Percentiles rank a stretch among this genome's conserved stretches.
phyloP scores from a whole-genome alignment of 2,113 vertebrate genomes.

The Choloepus hoffmanni region DNA sequence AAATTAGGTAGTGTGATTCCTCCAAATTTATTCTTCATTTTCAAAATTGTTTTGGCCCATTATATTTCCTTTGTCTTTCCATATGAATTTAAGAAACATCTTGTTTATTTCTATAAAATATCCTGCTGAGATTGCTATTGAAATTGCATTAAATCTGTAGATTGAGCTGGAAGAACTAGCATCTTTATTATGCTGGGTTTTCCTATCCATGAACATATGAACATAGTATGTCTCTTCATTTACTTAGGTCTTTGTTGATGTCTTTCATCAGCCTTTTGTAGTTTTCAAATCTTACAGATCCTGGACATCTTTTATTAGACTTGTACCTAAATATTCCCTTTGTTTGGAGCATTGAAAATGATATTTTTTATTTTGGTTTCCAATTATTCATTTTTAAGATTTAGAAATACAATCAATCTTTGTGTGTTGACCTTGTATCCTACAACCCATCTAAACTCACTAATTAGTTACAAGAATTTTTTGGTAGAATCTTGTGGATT shows the following conservation, averaged over 20 bases:
- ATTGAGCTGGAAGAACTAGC: not conserved
- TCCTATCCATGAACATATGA: not conserved
- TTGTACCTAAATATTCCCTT: slow-evolving; percentile 1
- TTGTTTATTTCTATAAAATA: not conserved
- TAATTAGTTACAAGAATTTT: not conserved
- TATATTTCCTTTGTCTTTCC: not conserved
- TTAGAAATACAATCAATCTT: not conserved
- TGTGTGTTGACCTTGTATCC: not conserved
- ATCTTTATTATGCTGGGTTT: not conserved
- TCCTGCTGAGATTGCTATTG: not conserved
- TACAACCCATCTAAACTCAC: not conserved
- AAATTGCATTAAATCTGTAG: not conserved
- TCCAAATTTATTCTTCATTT: slow-evolving; percentile 31
- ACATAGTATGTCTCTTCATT: not conserved
- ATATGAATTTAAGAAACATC: slow-evolving; percentile 9
- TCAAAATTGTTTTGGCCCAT: not conserved
- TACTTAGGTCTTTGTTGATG: not conserved
- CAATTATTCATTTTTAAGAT: not conserved
- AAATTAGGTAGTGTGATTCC: not conserved
- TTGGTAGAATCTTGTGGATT: not conserved
- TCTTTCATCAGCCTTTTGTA: not conserved
- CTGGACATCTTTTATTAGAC: not conserved
- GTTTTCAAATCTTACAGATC: not conserved
- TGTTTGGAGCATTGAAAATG: not conserved
- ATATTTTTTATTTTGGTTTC: not conserved